Conservation (phyloP, 1,140 invertebrate species). For the Zophobas atratus region DNA sequence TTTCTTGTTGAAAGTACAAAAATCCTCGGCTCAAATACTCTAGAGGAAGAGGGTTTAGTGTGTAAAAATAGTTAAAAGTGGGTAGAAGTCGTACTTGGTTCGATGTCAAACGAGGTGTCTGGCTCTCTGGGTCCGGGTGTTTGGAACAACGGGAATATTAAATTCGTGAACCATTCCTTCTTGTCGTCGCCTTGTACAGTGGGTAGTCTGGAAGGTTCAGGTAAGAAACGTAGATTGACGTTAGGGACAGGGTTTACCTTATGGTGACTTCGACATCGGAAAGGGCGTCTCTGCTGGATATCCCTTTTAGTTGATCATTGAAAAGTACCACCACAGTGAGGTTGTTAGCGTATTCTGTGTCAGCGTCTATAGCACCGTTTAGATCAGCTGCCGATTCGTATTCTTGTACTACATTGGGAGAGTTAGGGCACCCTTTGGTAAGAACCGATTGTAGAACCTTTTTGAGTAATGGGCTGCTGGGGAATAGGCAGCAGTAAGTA, state of each 20-base stretch:
- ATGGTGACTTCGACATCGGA: background rate
- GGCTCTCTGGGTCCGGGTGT: conserved; percentile 76
- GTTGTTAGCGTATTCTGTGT: too few species aligned
- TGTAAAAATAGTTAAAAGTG: too few species aligned
- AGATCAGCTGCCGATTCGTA: background rate
- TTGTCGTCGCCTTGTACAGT: conserved; percentile 72
- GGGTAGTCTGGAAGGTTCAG: conserved; percentile 68
- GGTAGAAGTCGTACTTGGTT: conserved; percentile 71
- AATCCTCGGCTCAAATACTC: conserved; percentile 81
- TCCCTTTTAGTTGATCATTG: too few species aligned
- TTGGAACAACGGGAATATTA: conserved; percentile 79
- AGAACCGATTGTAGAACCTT: too few species aligned
- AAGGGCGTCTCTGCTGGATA: too few species aligned
- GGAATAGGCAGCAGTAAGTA: too few species aligned
- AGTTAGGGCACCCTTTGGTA: too few species aligned
- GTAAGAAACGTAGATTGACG: too few species aligned
- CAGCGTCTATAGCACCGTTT: background rate
- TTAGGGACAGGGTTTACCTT: background rate
- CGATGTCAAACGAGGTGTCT: conserved; percentile 71
- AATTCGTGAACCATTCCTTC: conserved; percentile 77
- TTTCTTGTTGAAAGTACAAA: conserved; percentile 76
- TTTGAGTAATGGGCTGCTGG: too few species aligned
- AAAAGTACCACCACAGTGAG: too few species aligned
- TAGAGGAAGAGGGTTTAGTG: too few species aligned
- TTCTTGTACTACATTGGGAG: background rate